Base-by-base conservation (phyloP, 2,797 vertebrate genomes). In the Pogoniulus pusillus region DNA sequence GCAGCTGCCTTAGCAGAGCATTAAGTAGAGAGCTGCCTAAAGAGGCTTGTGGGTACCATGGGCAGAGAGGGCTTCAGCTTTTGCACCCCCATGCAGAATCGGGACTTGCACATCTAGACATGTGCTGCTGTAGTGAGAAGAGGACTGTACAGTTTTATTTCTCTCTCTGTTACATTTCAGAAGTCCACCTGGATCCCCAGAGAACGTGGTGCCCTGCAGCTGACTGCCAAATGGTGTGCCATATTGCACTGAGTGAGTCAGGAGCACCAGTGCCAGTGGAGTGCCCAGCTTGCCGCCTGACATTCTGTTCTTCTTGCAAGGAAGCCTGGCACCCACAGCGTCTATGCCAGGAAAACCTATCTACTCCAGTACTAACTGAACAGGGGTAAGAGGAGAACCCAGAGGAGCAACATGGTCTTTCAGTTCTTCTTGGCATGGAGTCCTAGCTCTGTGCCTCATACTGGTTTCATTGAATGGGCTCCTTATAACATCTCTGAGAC, bases 271-370 rank as follows among this genome's bases (percentile, higher is more conserved):
- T 96, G 22, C 95, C 96, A 0, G 98, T 99, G 89, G 97, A 98
- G 73, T 99, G 99, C 88, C 97, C 96, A 0, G 78, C 96, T 59
- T 99, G 99, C 84, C 97, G 75, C 62, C 63, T 98, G 51, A 87
- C 94, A 13, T 99, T 99, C 98, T 99, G 99, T 96, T 99, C 98
- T 1, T 96, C 96, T 34, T 99, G 99, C 97, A 98, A 98, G 94
- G 98, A 97, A 45, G 73, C 93, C 1, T 99, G 99, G 99, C 97
- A 98, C 2, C 96, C 97, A 0, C 95, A 96, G 22, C 97, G 96
- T 69, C 90, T 94, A 54, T 99, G 99, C 92, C 97, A 97, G 16
- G 98, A 98, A 72, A 97, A 47, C 79, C 98, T 98, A 92, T 93
- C 97, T 19, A 73, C 97, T 81, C 95, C 96, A 41, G 85, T 96